Evolutionary conservation across 1,140 invertebrate species (phyloP), one percentile per base, ranked within the genome.

Genomic region (Cylas formicarius): DNA sequence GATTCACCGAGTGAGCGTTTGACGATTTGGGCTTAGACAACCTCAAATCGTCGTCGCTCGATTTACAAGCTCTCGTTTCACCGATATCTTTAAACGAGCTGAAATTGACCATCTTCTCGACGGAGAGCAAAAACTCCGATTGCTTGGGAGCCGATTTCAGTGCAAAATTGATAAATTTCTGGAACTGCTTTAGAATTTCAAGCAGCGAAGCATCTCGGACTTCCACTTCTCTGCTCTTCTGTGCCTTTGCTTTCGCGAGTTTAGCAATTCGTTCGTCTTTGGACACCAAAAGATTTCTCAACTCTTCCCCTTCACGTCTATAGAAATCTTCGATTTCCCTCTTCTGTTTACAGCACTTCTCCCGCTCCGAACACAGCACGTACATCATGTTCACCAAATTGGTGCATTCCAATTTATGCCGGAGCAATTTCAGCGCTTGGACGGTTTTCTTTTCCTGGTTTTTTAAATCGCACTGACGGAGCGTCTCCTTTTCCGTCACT

Each of bases 131-230:
- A 58, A 66, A 72, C 33, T 71, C 62, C 0, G 67, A 65, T 53
- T 71, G 70, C 0, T 62, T 64, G 8, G 70, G 69, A 2, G 61
- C 29, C 0, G 62, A 44, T 13, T 58, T 43, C 27, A 73, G 61
- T 3, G 62, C 59, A 34, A 66, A 70, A 50, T 71, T 61, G 18
- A 72, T 69, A 41, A 72, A 69, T 41, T 70, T 71, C 48, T 71
- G 63, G 55, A 67, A 72, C 42, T 71, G 59, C 33, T 53, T 48
- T 9, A 65, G 44, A 24, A 73, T 59, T 41, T 64, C 53, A 1
- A 50, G 23, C 13, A 72, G 34, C 33, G 55, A 63, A 24, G 50
- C 35, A 39, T 66, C 58, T 17, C 60, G 26, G 10, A 59, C 17
- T 7, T 49, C 11, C 0, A 65, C 26, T 22, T 63, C 46, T 14